phyloP scores from a whole-genome alignment of 2,888 invertebrate genomes.

The Empis livida region DNA sequence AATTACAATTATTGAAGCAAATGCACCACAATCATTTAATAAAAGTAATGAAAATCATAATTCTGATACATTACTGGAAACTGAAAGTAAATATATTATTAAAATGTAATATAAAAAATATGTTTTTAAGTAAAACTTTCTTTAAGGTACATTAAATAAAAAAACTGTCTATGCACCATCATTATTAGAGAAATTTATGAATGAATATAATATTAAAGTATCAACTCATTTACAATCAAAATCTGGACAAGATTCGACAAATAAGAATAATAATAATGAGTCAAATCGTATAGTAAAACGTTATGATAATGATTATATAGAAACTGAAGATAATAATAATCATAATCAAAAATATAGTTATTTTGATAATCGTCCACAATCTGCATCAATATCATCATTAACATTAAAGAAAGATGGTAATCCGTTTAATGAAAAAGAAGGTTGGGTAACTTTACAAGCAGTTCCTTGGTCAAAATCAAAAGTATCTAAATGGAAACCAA shows the following conservation, averaged over 20 bases:
- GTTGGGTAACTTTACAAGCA: conserved; percentile 65
- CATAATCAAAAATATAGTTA: conserved; percentile 5
- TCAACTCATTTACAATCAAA: not conserved
- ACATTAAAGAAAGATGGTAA: not conserved
- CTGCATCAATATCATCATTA: not conserved
- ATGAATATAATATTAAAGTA: conserved; percentile 46
- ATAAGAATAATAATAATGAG: too few species aligned
- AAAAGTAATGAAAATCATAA: conserved; percentile 23
- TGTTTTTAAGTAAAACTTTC: too few species aligned
- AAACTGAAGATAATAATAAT: conserved; percentile 6
- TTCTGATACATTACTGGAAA: not conserved
- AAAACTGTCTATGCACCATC: conserved; percentile 37
- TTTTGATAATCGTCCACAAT: conserved; percentile 5
- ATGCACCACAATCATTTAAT: conserved; percentile 13
- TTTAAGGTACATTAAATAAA: conserved; percentile 8
- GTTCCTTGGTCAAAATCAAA: conserved; percentile 70
- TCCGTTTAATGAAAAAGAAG: conserved; percentile 46
- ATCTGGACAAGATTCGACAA: too few species aligned
- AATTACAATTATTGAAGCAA: conserved; percentile 45
- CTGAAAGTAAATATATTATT: too few species aligned
- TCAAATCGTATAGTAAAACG: not conserved
- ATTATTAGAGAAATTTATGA: conserved; percentile 46
- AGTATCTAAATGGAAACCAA: conserved; percentile 65
- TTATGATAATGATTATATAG: not conserved
- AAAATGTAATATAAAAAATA: too few species aligned